Evolutionary conservation across 2,113 vertebrate genomes (phyloP).

Genomic region (Dryoscopus gambensis): DNA sequence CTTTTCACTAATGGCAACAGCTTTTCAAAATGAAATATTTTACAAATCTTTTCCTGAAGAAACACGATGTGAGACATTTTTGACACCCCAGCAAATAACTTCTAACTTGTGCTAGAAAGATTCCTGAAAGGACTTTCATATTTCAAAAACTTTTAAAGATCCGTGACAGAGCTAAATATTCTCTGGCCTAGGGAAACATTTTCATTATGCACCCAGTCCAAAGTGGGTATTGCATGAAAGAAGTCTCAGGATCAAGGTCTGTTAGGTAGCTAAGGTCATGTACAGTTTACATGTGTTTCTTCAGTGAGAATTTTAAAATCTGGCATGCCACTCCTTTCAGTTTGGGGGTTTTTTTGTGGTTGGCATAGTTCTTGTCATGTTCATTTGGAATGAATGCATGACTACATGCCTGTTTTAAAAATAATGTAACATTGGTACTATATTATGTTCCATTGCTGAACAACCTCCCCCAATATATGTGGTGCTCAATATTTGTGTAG

Average conservation of each 20-base stretch:
- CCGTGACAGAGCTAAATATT: background rate
- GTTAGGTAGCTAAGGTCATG: background rate
- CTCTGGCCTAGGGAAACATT: background rate
- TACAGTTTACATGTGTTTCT: background rate
- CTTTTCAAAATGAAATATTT: constrained; percentile 37
- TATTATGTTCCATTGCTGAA: background rate
- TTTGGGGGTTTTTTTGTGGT: background rate
- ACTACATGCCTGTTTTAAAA: background rate
- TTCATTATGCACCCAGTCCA: background rate
- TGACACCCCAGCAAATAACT: constrained; percentile 16
- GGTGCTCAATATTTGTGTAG: background rate
- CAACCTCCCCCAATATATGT: background rate
- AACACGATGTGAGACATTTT: background rate
- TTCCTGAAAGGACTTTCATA: constrained; percentile 4
- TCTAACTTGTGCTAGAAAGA: background rate
- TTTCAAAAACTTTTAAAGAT: background rate
- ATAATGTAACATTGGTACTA: background rate
- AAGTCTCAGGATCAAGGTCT: background rate
- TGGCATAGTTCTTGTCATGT: background rate
- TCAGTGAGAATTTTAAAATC: background rate
- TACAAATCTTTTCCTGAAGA: constrained; percentile 10
- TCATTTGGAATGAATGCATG: background rate
- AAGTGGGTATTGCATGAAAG: background rate
- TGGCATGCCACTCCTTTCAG: background rate
- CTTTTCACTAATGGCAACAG: constrained; percentile 24